Evolutionary conservation across 2,113 vertebrate genomes (phyloP), one percentile per base, ranked within the genome.

Genomic region (Ginglymostoma cirratum): DNA sequence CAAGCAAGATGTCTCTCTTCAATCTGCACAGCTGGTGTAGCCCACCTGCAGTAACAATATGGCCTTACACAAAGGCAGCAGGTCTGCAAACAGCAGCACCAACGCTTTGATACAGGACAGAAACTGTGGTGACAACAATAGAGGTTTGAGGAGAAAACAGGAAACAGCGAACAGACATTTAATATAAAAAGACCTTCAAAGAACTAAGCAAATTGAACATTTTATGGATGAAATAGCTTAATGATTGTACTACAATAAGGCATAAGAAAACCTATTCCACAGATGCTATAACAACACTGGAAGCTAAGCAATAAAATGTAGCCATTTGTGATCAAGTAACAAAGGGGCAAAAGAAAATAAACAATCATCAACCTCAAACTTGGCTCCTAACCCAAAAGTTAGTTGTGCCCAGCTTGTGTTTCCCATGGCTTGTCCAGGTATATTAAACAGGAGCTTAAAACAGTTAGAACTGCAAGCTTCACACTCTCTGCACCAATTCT

Each of bases 401-500:
- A 95, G 67, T 48, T 76, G 42, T 4, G 52, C 94, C 69, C 94
- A 95, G 94, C 67, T 52, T 95, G 94, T 72, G 24, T 52, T 48
- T 95, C 94, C 94, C 69, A 45, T 72, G 94, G 67, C 94, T 95
- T 24, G 72, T 95, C 94, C 94, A 95, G 94, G 67, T 72, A 76
- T 95, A 95, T 95, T 95, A 72, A 95, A 72, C 67, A 95, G 69
- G 94, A 95, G 69, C 67, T 45, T 72, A 30, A 24, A 95, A 52
- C 94, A 72, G 24, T 72, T 48, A 69, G 70, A 95, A 69, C 94
- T 95, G 66, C 69, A 95, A 76, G 69, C 42, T 95, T 95, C 94
- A 95, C 27, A 24, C 66, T 72, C 67, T 23, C 94, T 45, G 12
- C 45, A 52, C 94, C 42, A 52, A 72, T 72, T 70, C 94, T 95